These are phyloP conservation scores for Acipenser ruthenus DNA, from an alignment of 2,797 vertebrate genomes.

Conservation along the genomic window DNA sequence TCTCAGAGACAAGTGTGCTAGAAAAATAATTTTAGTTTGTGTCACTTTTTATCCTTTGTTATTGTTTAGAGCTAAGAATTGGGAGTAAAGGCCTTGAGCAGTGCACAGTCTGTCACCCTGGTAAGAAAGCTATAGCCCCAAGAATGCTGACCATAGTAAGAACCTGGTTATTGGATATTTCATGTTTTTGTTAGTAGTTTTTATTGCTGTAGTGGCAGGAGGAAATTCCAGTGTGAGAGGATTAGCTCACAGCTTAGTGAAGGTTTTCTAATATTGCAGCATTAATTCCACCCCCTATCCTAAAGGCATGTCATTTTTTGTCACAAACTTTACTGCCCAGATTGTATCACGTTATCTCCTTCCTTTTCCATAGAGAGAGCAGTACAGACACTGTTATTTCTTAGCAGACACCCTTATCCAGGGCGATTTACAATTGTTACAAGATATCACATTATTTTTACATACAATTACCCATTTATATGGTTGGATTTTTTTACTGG, in stretches of 20 bases:
- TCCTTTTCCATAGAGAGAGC: slow-evolving; percentile 56
- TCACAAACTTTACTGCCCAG: slow-evolving; percentile 55
- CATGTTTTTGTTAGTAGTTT: slow-evolving; percentile 81
- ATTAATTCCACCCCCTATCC: slow-evolving; percentile 74
- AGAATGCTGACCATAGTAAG: slow-evolving; percentile 75
- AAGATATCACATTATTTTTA: too few species aligned
- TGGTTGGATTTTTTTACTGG: too few species aligned
- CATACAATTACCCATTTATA: too few species aligned
- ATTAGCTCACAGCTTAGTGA: slow-evolving; percentile 81
- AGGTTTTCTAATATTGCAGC: slow-evolving; percentile 80
- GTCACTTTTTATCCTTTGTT: slow-evolving; percentile 50
- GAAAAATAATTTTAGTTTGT: slow-evolving; percentile 52
- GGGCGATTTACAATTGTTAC: too few species aligned
- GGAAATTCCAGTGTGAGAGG: slow-evolving; percentile 90
- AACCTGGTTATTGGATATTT: slow-evolving; percentile 89
- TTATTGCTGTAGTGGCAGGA: slow-evolving; percentile 82
- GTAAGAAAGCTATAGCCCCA: slow-evolving; percentile 54
- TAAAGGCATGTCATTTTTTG: slow-evolving; percentile 60
- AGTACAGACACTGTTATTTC: slow-evolving; percentile 56
- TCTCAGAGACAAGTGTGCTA: slow-evolving; percentile 44
- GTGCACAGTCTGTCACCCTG: slow-evolving; percentile 61
- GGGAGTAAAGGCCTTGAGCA: slow-evolving; percentile 33
- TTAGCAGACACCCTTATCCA: too few species aligned
- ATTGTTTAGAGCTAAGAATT: slow-evolving; percentile 51
- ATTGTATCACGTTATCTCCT: slow-evolving; percentile 64